Evolutionary conservation across 2,888 invertebrate species (phyloP), one percentile per base, ranked within the genome.

Genomic region (Scotopteryx bipunctaria): DNA sequence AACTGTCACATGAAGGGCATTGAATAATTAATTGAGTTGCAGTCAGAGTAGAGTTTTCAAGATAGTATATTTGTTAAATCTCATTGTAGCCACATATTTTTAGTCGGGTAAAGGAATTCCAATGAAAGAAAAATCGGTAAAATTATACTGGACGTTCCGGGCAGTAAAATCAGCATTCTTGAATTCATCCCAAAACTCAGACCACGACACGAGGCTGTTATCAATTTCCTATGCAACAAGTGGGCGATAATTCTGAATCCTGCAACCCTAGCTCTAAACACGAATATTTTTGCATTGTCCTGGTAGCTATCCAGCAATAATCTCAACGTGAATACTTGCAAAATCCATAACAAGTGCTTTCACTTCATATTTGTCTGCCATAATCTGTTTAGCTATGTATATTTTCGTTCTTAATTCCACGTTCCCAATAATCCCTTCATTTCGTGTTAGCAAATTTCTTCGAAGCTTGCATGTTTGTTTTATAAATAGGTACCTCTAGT

Each of bases 141-240:
- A 23, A 25, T 2, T 8, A 27, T 27, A 3, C 11, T 9, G 11
- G 9, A 38, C 25, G 35, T 19, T 27, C n/a, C 19, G 64, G 63
- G 64, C 59, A 63, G 65, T 66, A 71, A 64, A 59, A 68, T 72
- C 67, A 76, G 69, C 74, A 76, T 81, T 81, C 79, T 84, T 78
- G 81, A 85, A 80, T 78, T 71, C 73, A 72, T 72, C 80, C 85
- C 80, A 82, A 86, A 87, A 75, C 72, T 65, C 62, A 21, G n/a
- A 61, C 57, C 58, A 52, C 65, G 68, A 65, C 65, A 64, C 73
- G 84, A 83, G 81, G 76, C 78, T 83, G 84, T 87, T 89, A 88
- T 89, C 88, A 89, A 89, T 87, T 87, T 84, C 75, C 79, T 71
- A 69, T 60, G 89, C 89, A 90, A 90, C 89, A 89, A 88, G 90